Conservation (phyloP, 35 echinoderm and acorn worm genomes). For the Strongylocentrotus purpuratus region DNA sequence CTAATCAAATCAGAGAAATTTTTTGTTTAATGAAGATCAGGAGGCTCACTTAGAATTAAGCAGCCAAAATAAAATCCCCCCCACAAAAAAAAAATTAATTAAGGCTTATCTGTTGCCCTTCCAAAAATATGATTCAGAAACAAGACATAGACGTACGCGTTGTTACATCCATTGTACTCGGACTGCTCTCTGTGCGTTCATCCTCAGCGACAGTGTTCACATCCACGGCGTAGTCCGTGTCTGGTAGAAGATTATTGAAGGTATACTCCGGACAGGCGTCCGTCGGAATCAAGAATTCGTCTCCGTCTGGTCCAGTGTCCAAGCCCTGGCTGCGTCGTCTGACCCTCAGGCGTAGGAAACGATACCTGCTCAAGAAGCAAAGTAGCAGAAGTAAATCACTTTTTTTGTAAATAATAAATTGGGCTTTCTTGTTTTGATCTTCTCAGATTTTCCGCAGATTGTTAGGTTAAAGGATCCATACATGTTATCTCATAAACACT, state of each 20-base stretch:
- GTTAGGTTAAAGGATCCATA: too few relatives aligned
- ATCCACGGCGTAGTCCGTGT: neutral
- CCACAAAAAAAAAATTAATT: too few relatives aligned
- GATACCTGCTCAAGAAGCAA: neutral
- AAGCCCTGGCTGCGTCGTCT: neutral
- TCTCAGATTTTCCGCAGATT: neutral
- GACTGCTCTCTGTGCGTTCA: neutral
- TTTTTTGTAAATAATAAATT: too few relatives aligned
- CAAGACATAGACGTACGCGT: neutral
- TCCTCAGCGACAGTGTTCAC: neutral
- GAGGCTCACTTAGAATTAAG: too few relatives aligned
- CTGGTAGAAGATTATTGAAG: neutral
- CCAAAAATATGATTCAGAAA: neutral
- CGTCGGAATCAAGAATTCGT: neutral
- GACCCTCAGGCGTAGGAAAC: neutral
- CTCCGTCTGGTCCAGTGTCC: neutral
- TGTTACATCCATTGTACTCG: neutral
- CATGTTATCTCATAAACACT: too few relatives aligned
- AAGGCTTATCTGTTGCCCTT: neutral
- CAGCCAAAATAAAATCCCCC: too few relatives aligned
- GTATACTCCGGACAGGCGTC: constrained; percentile 25
- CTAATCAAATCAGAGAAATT: too few relatives aligned
- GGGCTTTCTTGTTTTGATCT: too few relatives aligned
- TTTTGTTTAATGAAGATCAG: too few relatives aligned
- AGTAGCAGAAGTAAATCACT: neutral